Percentiles rank a stretch among this genome's conserved stretches.
phyloP scores from a whole-genome alignment of 2,797 vertebrate species.

The Molothrus aeneus region DNA sequence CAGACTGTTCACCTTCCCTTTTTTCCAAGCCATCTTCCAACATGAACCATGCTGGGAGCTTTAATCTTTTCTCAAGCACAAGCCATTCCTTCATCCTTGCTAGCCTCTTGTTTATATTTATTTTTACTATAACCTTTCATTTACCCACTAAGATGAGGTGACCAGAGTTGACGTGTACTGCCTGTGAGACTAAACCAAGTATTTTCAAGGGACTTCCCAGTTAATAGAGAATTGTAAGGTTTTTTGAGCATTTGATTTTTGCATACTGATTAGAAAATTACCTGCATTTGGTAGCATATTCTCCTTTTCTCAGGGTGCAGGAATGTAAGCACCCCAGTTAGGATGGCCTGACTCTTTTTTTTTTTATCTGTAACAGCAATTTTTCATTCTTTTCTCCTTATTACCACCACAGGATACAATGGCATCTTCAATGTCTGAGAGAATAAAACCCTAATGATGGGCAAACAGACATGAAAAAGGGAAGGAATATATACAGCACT shows the following conservation, averaged over 20 bases:
- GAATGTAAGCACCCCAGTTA: not conserved
- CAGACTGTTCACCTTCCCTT: not conserved
- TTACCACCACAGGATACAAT: not conserved
- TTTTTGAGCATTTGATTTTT: not conserved
- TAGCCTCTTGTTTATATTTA: not conserved
- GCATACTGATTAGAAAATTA: not conserved
- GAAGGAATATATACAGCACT: not conserved
- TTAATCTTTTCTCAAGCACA: not conserved
- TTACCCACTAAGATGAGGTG: accelerated
- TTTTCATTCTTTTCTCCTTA: not conserved
- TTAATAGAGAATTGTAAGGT: not conserved
- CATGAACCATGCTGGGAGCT: not conserved
- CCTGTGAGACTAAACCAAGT: not conserved
- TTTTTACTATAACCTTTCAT: not conserved
- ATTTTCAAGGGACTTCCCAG: not conserved
- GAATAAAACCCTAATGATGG: not conserved
- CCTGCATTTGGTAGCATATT: not conserved
- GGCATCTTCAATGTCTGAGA: not conserved
- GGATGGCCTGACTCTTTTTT: not conserved
- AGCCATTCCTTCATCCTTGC: not conserved
- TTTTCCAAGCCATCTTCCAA: not conserved
- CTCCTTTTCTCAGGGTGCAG: not conserved
- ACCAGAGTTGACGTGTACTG: not conserved
- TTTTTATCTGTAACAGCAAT: not conserved
- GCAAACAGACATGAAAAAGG: not conserved